Percentiles rank a stretch among this genome's conserved stretches.
Conservation (phyloP, 1,140 invertebrate genomes). For the Trachymyrmex cornetzi region DNA sequence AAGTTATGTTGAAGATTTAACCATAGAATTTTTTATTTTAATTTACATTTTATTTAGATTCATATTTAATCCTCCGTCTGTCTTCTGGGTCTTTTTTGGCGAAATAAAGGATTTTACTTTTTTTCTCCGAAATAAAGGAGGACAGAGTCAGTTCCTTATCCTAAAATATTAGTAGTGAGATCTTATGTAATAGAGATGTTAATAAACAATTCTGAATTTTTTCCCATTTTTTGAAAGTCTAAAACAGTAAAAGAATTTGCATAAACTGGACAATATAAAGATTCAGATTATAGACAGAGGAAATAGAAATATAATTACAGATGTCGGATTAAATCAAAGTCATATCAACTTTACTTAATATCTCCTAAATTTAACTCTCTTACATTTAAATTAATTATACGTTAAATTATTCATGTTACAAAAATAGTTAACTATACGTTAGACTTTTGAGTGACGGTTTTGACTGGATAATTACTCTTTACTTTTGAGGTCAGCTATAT, state of each 20-base stretch:
- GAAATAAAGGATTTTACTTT: too few species aligned
- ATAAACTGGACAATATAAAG: too few species aligned
- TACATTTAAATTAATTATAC: not conserved
- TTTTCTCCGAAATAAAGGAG: too few species aligned
- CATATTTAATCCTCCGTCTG: not conserved
- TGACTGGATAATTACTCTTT: not conserved
- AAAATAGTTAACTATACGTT: not conserved
- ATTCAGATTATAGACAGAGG: too few species aligned
- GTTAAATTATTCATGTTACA: not conserved
- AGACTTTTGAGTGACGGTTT: not conserved
- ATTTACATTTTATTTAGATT: conserved; percentile 19
- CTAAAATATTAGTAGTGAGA: too few species aligned
- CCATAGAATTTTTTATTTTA: not conserved
- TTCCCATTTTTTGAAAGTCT: too few species aligned
- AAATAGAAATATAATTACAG: too few species aligned
- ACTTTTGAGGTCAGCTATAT: not conserved
- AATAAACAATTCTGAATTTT: too few species aligned
- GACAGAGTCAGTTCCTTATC: too few species aligned
- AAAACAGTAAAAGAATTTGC: too few species aligned
- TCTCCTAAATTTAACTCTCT: not conserved
- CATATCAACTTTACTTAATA: not conserved
- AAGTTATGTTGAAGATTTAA: not conserved
- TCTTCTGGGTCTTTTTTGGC: too few species aligned
- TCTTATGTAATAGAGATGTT: too few species aligned
- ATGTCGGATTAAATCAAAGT: not conserved